Evolutionary conservation across 2,888 invertebrate species (phyloP).

Genomic region (Autographa gamma): DNA sequence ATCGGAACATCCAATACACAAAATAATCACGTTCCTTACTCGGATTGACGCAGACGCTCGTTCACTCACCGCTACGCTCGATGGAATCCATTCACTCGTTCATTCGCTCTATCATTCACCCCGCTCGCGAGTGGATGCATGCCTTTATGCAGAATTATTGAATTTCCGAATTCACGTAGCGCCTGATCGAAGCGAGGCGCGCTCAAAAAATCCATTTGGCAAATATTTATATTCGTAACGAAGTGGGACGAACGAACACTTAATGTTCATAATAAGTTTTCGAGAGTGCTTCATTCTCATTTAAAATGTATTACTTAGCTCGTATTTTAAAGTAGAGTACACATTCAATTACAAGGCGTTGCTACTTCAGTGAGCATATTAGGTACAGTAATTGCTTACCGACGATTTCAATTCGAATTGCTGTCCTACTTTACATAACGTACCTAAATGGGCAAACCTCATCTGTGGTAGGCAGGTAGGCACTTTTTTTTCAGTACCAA

Average conservation of each 20-base stretch:
- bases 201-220: slow-evolving; percentile 74
- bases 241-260: slow-evolving; percentile 47
- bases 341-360: not conserved
- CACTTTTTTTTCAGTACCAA: too few relatives aligned
- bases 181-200: slow-evolving; percentile 58
- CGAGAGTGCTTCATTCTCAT: slow-evolving; percentile 41
- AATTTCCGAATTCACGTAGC: slow-evolving; percentile 76
- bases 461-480: too few relatives aligned
- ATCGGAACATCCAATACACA: slow-evolving; percentile 70
- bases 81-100: slow-evolving; percentile 74
- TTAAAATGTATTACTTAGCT: slow-evolving; percentile 28
- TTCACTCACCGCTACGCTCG: slow-evolving; percentile 65
- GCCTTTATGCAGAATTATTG: slow-evolving; percentile 82
- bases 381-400: too few relatives aligned
- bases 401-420: too few relatives aligned
- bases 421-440: too few relatives aligned
- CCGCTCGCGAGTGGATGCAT: slow-evolving; percentile 75
- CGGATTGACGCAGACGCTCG: slow-evolving; percentile 67
- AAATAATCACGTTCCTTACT: slow-evolving; percentile 75
- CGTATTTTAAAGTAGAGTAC: not conserved
- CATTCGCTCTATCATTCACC: slow-evolving; percentile 79
- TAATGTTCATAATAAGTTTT: slow-evolving; percentile 58
- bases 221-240: slow-evolving; percentile 68
- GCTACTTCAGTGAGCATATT: not conserved
- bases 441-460: too few relatives aligned